A percentile compares a stretch with the other conserved stretches of the same genome.
Conservation (phyloP, 2,113 vertebrate species). For the Passer domesticus region DNA sequence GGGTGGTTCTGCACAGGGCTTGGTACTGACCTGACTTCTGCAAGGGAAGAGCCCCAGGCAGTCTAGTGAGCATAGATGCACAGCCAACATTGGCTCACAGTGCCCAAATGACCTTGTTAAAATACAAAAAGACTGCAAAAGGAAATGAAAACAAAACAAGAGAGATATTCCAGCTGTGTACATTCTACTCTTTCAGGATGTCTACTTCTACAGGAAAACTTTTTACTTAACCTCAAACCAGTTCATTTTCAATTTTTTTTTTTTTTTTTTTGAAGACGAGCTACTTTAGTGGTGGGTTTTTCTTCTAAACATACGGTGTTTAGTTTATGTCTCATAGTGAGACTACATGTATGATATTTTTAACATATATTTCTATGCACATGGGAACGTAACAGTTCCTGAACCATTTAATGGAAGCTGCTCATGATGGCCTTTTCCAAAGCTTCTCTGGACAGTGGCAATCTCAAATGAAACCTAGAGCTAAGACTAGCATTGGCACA, state of each 20-base stretch:
- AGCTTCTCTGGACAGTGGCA: background rate
- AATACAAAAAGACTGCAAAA: background rate
- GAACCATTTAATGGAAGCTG: background rate
- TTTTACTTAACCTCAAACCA: background rate
- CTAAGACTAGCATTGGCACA: fast-evolving
- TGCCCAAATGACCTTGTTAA: background rate
- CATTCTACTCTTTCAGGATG: background rate
- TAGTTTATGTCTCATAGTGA: background rate
- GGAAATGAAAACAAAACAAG: conserved; percentile 31
- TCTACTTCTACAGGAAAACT: background rate
- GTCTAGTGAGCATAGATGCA: background rate
- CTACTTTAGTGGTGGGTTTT: background rate
- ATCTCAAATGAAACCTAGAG: background rate
- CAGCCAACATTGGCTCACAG: background rate
- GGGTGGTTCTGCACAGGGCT: background rate
- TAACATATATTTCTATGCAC: background rate
- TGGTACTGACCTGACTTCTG: background rate
- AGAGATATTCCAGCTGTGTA: background rate
- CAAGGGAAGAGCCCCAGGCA: background rate
- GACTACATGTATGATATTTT: background rate
- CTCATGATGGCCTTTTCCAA: background rate
- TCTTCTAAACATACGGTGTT: background rate
- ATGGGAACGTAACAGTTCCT: background rate
- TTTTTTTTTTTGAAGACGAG: background rate
- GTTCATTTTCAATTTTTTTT: background rate